Base-by-base conservation (phyloP, 2,113 vertebrate genomes). In the Phrynosoma platyrhinos region DNA sequence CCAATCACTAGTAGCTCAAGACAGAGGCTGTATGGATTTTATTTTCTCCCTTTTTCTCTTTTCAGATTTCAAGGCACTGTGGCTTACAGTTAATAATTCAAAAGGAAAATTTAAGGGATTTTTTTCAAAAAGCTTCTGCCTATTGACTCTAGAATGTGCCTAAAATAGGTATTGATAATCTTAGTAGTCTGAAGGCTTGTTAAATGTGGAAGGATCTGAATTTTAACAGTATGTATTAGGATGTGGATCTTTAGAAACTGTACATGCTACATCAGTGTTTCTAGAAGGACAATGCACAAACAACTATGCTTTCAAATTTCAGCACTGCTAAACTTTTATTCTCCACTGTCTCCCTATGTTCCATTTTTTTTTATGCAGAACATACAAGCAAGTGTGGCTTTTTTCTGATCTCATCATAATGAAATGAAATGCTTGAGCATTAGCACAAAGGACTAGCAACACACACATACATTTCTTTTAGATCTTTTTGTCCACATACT, bases 41-140 rank as follows among this genome's bases (percentile, higher is more conserved):
- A 92, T 84, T 90, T 87, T 93, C 95, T 96, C 96, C 96, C 95
- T 94, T 93, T 90, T 64, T 16, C 92, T 96, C 95, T 84, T 58
- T 84, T 95, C 95, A 94, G 96, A 97, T 96, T 97, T 95, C 94
- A 91, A 96, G 91, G 93, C 95, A 96, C 95, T 96, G 95, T 52
- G 91, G 88, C 92, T 92, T 91, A 75, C 82, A 95, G 94, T 97
- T 96, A 97, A 97, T 97, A 97, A 97, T 97, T 97, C 95, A 97
- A 94, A 92, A 92, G 93, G 89, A 96, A 96, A 96, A 96, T 97
- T 97, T 96, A 96, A 96, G 91, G 89, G n/a, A 91, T 96, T 97
- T 97, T 97, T 95, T 96, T 95, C 95, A 91, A 93, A 84, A 96
- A 95, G 91, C 95, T 95, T 96, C 95, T 93, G 93, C 94, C 93